phyloP scores from a whole-genome alignment of 2,888 invertebrate genomes.

The Leucania comma region DNA sequence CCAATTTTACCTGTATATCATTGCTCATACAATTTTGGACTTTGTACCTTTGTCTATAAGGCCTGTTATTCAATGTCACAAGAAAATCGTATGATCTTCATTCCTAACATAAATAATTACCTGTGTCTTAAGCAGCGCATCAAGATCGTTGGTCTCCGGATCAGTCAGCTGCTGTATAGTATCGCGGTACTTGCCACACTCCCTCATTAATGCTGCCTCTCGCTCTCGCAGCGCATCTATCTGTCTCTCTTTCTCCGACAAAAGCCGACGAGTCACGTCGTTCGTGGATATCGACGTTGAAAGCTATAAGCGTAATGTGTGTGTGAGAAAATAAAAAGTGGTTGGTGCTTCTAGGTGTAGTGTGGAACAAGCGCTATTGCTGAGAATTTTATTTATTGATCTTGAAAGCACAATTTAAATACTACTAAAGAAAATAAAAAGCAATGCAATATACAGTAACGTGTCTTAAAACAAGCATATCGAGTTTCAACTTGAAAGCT shows the following conservation, averaged over 20 bases:
- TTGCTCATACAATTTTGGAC: not conserved
- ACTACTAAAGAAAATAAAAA: not conserved
- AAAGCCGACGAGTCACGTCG: constrained; percentile 92
- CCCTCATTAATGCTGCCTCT: constrained; percentile 91
- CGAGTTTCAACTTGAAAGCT: not conserved
- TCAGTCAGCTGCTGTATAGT: constrained; percentile 93
- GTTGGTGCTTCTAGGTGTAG: no score
- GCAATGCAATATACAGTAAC: not conserved
- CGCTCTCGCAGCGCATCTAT: constrained; percentile 92
- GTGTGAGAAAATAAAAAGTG: constrained; percentile 18
- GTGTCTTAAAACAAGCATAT: not conserved
- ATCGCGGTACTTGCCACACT: constrained; percentile 92
- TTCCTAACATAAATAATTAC: constrained; percentile 65
- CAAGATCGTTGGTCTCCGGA: constrained; percentile 91
- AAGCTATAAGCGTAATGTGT: constrained; percentile 44
- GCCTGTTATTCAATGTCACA: constrained; percentile 6
- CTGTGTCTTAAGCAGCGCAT: constrained; percentile 85
- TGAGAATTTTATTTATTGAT: not conserved
- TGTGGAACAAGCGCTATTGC: constrained; percentile 4
- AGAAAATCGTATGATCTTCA: no score
- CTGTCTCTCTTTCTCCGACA: constrained; percentile 93
- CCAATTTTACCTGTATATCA: not conserved
- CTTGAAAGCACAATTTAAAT: constrained; percentile 1
- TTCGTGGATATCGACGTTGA: constrained; percentile 86
- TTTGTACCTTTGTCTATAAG: rapidly evolving